phyloP scores from a whole-genome alignment of 2,888 invertebrate species.

The Drosophila nigricruria region DNA sequence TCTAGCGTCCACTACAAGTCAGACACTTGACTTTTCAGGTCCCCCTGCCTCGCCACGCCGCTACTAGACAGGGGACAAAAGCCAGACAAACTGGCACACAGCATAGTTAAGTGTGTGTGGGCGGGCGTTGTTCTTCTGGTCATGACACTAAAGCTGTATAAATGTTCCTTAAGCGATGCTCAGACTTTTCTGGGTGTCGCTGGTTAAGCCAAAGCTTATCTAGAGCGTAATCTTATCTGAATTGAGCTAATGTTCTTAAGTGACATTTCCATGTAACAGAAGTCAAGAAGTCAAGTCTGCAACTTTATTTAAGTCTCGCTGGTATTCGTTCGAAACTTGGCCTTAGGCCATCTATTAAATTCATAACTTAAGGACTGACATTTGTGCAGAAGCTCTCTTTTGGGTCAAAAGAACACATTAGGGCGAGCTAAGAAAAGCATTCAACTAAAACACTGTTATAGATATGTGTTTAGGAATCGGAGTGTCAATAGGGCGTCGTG shows the following conservation, averaged over 20 bases:
- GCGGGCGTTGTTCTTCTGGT: conserved; percentile 30
- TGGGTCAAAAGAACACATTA: neutral
- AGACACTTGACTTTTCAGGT: conserved; percentile 37
- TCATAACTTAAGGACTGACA: neutral
- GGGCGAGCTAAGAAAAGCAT: neutral
- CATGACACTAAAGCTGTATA: conserved; percentile 47
- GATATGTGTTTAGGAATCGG: neutral
- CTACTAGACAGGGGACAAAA: conserved; percentile 28
- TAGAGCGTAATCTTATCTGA: conserved; percentile 16
- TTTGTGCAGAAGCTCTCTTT: neutral
- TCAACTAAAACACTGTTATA: neutral
- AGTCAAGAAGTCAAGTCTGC: neutral
- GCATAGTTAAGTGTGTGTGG: conserved; percentile 15
- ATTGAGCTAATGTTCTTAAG: conserved; percentile 12
- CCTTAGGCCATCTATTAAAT: neutral
- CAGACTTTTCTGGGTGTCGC: conserved; percentile 17
- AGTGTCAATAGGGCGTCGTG: neutral
- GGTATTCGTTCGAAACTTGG: neutral
- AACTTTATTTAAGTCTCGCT: neutral
- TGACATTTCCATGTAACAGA: neutral
- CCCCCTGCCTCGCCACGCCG: neutral
- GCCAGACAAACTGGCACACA: conserved; percentile 33
- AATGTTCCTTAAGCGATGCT: conserved; percentile 38
- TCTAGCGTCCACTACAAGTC: conserved; percentile 47
- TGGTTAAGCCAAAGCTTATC: conserved; percentile 12